Evolutionary conservation across 1,140 invertebrate species (phyloP).

Genomic region (Oppia nitens): DNA sequence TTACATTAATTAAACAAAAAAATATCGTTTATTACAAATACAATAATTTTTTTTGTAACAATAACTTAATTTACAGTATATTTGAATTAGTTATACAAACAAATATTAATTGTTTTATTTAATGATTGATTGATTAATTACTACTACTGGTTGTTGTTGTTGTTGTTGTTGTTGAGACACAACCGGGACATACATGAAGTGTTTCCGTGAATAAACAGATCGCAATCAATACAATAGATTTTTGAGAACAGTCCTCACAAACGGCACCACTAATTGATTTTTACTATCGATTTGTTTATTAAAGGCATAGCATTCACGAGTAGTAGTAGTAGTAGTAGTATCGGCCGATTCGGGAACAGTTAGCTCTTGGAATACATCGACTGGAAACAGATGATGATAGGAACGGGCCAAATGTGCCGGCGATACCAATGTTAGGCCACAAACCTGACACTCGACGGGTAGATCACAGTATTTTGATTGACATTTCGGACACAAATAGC

Average conservation of each 20-base stretch:
- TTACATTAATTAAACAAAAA: no score
- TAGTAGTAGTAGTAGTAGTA: no score
- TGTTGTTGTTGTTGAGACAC: conserved; percentile 46
- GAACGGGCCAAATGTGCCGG: conserved; percentile 90
- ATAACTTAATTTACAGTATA: no score
- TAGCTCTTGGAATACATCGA: conserved; percentile 58
- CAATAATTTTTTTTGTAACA: no score
- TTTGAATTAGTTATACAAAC: no score
- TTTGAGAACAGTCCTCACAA: conserved; percentile 56
- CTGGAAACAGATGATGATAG: conserved; percentile 90
- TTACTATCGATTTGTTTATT: conserved; percentile 7
- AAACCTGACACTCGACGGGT: conserved; percentile 86
- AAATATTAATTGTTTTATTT: background rate
- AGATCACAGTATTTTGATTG: conserved; percentile 92
- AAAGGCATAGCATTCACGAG: conserved; percentile 9
- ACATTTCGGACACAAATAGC: conserved; percentile 92
- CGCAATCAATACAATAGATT: conserved; percentile 87
- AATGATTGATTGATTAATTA: background rate
- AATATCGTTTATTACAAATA: no score
- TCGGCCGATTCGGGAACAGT: background rate
- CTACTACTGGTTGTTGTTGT: background rate
- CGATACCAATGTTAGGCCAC: conserved; percentile 85
- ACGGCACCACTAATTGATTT: conserved; percentile 25
- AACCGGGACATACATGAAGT: conserved; percentile 84
- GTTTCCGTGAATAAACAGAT: conserved; percentile 83